These are phyloP conservation scores for Mormyrus lacerda DNA, from an alignment of 2,113 vertebrate species.

Conservation along the genomic window DNA sequence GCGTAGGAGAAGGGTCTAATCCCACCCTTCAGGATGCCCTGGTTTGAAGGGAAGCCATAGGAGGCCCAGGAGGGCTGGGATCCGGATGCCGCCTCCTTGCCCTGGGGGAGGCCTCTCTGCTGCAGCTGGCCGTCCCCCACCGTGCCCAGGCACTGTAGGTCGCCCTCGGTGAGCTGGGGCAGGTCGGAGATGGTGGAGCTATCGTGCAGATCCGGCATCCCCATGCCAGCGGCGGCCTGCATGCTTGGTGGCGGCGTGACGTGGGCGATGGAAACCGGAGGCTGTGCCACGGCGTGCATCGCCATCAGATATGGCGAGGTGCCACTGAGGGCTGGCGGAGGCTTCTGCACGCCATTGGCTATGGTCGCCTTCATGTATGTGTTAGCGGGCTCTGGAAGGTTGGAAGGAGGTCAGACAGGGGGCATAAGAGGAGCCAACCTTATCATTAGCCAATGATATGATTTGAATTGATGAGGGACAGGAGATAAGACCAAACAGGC, in stretches of 20 bases:
- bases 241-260: conserved; percentile 46
- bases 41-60: conserved; percentile 40
- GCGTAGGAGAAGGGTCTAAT: not conserved
- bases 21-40: conserved; percentile 37
- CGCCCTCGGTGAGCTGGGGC: conserved; percentile 47
- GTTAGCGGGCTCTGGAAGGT: conserved; percentile 15
- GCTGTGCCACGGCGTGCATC: conserved; percentile 23
- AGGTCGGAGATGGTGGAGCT: conserved; percentile 37
- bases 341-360: conserved; percentile 31
- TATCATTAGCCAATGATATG: not conserved
- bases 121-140: conserved; percentile 31
- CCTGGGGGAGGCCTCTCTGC: conserved; percentile 30
- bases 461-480: not conserved
- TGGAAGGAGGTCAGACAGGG: not conserved
- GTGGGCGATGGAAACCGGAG: conserved; percentile 28
- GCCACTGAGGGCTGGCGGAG: conserved; percentile 31
- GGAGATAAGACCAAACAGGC: not conserved
- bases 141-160: conserved; percentile 54
- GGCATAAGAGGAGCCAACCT: not conserved
- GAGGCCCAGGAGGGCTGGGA: conserved; percentile 38
- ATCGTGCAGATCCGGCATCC: conserved; percentile 34
- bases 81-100: conserved; percentile 34
- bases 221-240: conserved; percentile 27
- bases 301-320: conserved; percentile 37
- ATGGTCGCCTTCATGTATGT: conserved; percentile 34